Evolutionary conservation across 2,888 invertebrate species (phyloP).

Genomic region (Crematogaster levior): DNA sequence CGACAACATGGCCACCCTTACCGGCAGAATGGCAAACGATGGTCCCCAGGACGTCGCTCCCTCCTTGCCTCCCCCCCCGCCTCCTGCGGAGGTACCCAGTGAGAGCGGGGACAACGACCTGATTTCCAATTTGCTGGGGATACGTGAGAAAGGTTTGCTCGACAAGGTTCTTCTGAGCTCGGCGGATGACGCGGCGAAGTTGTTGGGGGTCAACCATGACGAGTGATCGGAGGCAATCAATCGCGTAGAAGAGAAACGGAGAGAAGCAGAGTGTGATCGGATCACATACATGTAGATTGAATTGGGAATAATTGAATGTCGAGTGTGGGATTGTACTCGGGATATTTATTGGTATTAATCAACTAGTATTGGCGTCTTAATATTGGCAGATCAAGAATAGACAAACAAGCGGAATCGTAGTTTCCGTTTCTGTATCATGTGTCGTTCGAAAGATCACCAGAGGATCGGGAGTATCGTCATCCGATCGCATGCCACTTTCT

Average conservation of each 20-base stretch:
- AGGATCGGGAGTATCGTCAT: not conserved
- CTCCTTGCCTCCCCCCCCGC: not conserved
- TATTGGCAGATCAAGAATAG: not conserved
- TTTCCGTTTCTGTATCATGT: not conserved
- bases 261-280: not conserved
- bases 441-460: not conserved
- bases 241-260: not conserved
- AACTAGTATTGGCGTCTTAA: not conserved
- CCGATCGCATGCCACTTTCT: conserved; percentile 19
- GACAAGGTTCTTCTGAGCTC: conserved; percentile 94
- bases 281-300: not conserved
- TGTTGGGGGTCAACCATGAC: conserved; percentile 92
- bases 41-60: conserved; percentile 86
- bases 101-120: conserved; percentile 90
- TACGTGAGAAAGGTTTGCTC: conserved; percentile 93
- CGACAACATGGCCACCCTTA: conserved; percentile 81
- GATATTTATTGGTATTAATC: not conserved
- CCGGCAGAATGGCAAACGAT: conserved; percentile 76
- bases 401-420: not conserved
- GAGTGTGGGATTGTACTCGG: not conserved
- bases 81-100: conserved; percentile 84
- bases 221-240: conserved; percentile 79
- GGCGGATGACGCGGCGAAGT: conserved; percentile 94
- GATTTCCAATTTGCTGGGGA: conserved; percentile 95
- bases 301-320: not conserved